Evolutionary conservation across 2,113 vertebrate genomes (phyloP).

Genomic region (Microcebus murinus): DNA sequence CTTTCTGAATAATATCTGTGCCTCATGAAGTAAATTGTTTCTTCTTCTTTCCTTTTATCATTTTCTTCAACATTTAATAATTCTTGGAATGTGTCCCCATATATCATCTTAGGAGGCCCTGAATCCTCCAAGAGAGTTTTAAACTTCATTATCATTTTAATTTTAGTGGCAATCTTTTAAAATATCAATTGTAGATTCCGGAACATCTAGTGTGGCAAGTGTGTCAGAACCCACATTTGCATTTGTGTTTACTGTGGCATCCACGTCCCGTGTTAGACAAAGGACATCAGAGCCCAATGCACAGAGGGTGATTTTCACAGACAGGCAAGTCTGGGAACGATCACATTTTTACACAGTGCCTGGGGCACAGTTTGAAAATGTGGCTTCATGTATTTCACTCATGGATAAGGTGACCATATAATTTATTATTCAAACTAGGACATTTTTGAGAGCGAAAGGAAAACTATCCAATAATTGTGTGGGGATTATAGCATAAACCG

Average conservation of each 20-base stretch:
- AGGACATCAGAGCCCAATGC: neutral
- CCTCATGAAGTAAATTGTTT: neutral
- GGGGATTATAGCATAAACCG: neutral
- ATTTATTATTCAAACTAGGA: neutral
- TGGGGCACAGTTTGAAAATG: neutral
- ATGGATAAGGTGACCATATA: neutral
- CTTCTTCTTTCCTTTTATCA: neutral
- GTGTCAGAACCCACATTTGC: neutral
- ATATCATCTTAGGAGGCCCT: slow-evolving; percentile 1
- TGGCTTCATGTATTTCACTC: neutral
- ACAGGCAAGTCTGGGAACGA: neutral
- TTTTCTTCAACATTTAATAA: slow-evolving; percentile 58
- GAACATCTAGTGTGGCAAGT: neutral
- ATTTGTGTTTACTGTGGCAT: neutral
- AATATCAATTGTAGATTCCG: neutral
- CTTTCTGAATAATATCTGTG: slow-evolving; percentile 53
- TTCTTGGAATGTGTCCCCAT: slow-evolving; percentile 1
- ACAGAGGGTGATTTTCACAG: neutral
- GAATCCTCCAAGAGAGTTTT: slow-evolving; percentile 40
- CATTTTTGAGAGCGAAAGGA: neutral
- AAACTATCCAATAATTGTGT: neutral
- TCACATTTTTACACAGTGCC: neutral
- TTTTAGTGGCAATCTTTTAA: slow-evolving; percentile 53
- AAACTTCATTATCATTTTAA: slow-evolving; percentile 24
- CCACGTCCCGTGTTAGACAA: neutral